Percentiles rank a stretch among this genome's conserved stretches.
Conservation (phyloP, 2,888 invertebrate genomes). For the Spisula subtruncata region DNA sequence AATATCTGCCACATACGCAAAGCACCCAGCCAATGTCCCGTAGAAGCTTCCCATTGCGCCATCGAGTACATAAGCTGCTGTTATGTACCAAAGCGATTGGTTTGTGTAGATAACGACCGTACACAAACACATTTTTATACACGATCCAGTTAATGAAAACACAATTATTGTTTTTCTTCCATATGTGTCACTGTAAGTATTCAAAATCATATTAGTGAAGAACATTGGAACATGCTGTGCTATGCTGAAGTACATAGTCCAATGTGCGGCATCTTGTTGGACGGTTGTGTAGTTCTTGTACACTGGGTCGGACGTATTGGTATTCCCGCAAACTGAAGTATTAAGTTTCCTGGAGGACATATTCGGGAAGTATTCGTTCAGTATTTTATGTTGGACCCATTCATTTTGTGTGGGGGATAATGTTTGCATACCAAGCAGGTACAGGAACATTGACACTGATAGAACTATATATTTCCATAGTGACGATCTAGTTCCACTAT, state of each 20-base stretch:
- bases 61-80: background rate
- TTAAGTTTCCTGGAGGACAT: background rate
- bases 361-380: slow-evolving; percentile 21
- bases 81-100: background rate
- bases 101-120: slow-evolving; percentile 13
- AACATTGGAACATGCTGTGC: slow-evolving; percentile 20
- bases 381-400: slow-evolving; percentile 45
- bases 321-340: slow-evolving; percentile 28
- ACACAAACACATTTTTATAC: background rate
- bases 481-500: background rate
- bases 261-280: slow-evolving; percentile 49
- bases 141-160: slow-evolving; percentile 1
- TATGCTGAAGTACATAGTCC: slow-evolving; percentile 37
- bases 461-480: background rate
- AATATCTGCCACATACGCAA: slow-evolving; percentile 36
- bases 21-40: slow-evolving; percentile 28
- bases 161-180: slow-evolving; percentile 46
- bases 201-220: slow-evolving; percentile 33
- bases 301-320: slow-evolving; percentile 26
- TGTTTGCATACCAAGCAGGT: background rate
- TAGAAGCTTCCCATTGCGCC: slow-evolving; percentile 29
- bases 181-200: slow-evolving; percentile 47
- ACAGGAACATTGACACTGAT: background rate
- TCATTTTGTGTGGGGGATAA: slow-evolving; percentile 20
- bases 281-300: slow-evolving; percentile 46